Conservation (phyloP, 2,113 vertebrate genomes). For the Trogon surrucura region DNA sequence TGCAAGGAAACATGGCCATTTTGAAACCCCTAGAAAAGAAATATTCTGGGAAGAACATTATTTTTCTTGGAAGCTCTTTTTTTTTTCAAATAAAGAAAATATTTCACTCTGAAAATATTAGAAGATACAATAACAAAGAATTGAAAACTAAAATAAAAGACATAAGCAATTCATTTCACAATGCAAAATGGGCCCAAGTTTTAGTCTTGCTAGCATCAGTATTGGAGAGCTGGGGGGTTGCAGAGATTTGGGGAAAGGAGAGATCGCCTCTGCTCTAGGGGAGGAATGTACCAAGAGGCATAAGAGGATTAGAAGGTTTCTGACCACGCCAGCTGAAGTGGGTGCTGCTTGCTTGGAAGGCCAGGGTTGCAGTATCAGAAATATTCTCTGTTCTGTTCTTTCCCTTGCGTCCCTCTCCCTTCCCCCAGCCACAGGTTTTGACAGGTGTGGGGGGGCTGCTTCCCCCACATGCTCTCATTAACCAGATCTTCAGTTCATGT, state of each 20-base stretch:
- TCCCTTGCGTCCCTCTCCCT: background rate
- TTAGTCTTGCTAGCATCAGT: background rate
- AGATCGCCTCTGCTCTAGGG: background rate
- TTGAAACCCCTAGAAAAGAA: background rate
- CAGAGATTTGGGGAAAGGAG: background rate
- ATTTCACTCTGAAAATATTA: background rate
- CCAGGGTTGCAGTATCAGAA: background rate
- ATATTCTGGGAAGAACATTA: background rate
- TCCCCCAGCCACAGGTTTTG: background rate
- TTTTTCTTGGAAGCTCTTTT: background rate
- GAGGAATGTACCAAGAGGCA: rapidly evolving
- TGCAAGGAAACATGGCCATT: background rate
- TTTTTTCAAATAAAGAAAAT: background rate
- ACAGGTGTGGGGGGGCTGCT: rapidly evolving
- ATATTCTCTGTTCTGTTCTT: background rate
- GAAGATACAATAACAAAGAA: background rate
- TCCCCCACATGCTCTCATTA: constrained; percentile 15
- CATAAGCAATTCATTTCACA: background rate
- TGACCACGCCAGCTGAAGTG: background rate
- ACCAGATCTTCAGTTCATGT: background rate
- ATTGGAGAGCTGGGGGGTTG: background rate
- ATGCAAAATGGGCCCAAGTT: background rate
- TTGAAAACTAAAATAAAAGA: background rate
- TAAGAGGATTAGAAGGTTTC: background rate
- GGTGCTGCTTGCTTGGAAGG: background rate